These are phyloP conservation scores for Paramacrobiotus metropolitanus DNA, from an alignment of 1,140 invertebrate genomes.

Conservation along the genomic window DNA sequence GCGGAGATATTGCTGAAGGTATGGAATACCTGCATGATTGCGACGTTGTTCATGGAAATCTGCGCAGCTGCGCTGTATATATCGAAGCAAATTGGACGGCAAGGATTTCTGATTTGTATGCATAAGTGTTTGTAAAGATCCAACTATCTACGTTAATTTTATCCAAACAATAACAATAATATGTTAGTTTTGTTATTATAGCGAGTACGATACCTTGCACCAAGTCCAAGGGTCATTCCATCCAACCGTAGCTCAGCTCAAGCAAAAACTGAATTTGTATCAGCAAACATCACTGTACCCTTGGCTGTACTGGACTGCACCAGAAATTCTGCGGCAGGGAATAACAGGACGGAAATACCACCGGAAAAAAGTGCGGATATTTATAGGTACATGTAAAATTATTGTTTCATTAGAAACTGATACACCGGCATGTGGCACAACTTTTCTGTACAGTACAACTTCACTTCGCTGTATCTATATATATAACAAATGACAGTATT, in stretches of 20 bases:
- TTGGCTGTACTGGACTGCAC: slow-evolving; percentile 13
- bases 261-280: background rate
- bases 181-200: background rate
- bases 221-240: background rate
- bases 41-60: slow-evolving; percentile 15
- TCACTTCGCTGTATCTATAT: background rate
- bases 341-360: slow-evolving; percentile 1
- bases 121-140: background rate
- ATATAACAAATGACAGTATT: no score
- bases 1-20: slow-evolving; percentile 14
- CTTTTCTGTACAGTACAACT: no score
- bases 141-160: background rate
- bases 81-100: slow-evolving; percentile 17
- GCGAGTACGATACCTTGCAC: background rate
- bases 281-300: slow-evolving; percentile 3
- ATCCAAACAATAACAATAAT: background rate
- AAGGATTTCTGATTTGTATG: slow-evolving; percentile 15
- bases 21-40: slow-evolving; percentile 16
- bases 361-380: background rate
- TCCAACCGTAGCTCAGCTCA: background rate
- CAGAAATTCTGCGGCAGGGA: slow-evolving; percentile 13
- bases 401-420: no score
- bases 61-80: slow-evolving; percentile 14
- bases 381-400: no score
- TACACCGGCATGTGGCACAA: no score